These are phyloP conservation scores for Cephus pygmeus DNA, from an alignment of 2,888 invertebrate species.

Conservation along the genomic window DNA sequence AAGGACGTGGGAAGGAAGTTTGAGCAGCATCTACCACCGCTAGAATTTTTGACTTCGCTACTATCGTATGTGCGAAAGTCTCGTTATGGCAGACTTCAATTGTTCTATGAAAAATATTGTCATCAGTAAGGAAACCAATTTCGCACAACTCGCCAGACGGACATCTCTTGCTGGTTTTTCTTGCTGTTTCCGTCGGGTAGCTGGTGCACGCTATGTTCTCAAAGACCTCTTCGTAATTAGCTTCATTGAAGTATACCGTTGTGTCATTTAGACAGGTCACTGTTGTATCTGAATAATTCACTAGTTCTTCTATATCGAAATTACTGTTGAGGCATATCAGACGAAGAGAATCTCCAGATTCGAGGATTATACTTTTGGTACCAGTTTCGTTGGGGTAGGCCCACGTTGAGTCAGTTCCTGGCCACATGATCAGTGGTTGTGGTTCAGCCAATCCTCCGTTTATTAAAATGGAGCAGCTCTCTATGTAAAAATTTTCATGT, in stretches of 20 bases:
- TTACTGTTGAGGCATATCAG: conserved; percentile 28
- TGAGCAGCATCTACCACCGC: conserved; percentile 67
- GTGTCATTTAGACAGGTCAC: conserved; percentile 29
- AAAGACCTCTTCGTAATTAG: conserved; percentile 49
- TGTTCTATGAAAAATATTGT: conserved; percentile 64
- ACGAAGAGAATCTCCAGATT: conserved; percentile 25
- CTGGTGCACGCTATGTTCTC: conserved; percentile 64
- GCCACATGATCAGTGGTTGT: conserved; percentile 27
- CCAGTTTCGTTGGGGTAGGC: conserved; percentile 25
- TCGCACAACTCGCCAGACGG: conserved; percentile 65
- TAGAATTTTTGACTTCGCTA: conserved; percentile 68
- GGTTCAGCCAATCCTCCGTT: conserved; percentile 26
- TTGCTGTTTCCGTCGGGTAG: conserved; percentile 64
- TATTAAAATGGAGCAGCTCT: conserved; percentile 24
- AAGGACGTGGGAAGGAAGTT: conserved; percentile 67
- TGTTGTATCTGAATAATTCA: conserved; percentile 15
- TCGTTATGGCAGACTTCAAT: conserved; percentile 71
- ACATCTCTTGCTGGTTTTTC: conserved; percentile 66
- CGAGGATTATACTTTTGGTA: conserved; percentile 9
- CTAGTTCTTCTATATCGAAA: background rate
- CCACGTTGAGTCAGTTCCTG: conserved; percentile 12
- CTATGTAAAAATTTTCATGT: background rate
- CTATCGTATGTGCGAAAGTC: conserved; percentile 67
- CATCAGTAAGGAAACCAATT: conserved; percentile 59
- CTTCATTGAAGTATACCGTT: conserved; percentile 12